Conservation (phyloP, 2,888 invertebrate genomes). For the Eristalinus aeneus region DNA sequence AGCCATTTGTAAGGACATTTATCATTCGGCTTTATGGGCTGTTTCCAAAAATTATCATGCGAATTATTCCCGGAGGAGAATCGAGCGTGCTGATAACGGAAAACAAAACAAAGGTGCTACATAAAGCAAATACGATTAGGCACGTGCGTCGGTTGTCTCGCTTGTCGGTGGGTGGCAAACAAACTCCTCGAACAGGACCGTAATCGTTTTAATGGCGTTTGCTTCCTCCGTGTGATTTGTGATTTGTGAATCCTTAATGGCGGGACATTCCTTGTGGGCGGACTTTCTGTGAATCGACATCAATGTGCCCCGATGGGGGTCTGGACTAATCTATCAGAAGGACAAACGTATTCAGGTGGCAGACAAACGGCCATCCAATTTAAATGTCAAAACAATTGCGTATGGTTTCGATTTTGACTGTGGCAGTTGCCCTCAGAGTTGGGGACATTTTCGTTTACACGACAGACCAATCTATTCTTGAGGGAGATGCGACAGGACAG, state of each 20-base stretch:
- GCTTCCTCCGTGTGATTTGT: not conserved
- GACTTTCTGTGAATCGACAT: not conserved
- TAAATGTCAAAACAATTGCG: constrained; percentile 35
- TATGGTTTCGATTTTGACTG: constrained; percentile 8
- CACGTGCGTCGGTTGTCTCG: constrained; percentile 11
- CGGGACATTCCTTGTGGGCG: not conserved
- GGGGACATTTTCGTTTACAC: not conserved
- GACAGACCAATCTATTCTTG: constrained; percentile 9
- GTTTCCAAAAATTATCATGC: constrained; percentile 28
- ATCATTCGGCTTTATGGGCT: constrained; percentile 41
- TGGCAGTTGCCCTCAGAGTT: not conserved
- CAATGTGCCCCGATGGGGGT: too few species aligned
- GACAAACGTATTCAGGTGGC: not conserved
- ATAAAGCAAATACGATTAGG: constrained; percentile 45
- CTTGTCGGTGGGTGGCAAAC: not conserved
- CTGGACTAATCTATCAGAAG: not conserved
- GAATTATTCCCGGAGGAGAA: constrained; percentile 30
- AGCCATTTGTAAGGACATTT: constrained; percentile 26
- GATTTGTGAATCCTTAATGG: constrained; percentile 11
- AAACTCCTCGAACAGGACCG: constrained; percentile 23
- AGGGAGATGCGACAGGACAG: not conserved
- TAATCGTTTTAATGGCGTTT: constrained; percentile 33
- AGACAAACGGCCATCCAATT: constrained; percentile 4
- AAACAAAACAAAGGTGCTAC: constrained; percentile 13
- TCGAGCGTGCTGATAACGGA: constrained; percentile 10